Evolutionary conservation across 1,140 invertebrate genomes (phyloP), one percentile per base, ranked within the genome.

Genomic region (Eulimnadia texana): DNA sequence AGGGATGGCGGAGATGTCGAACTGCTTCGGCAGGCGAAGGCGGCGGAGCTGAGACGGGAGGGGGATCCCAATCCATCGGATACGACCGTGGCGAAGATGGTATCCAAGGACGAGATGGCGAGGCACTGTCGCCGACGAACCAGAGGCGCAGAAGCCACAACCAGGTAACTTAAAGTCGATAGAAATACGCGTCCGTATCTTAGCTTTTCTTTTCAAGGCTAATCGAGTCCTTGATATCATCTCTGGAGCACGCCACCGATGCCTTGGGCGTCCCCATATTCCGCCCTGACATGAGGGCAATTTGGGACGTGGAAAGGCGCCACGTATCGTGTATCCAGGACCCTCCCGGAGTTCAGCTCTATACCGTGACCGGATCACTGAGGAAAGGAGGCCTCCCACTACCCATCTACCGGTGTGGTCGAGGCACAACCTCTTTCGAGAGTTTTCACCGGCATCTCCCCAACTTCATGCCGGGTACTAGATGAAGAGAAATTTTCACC

Each of bases 221-320:
- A n/a, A 47, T 47, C n/a, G 42, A 47, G n/a, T 11, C 11, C n/a
- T n/a, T 47, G 11, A 47, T 47, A 11, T n/a, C 11, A 11, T 47
- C 1, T 47, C 42, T 47, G n/a, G n/a, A 22, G 28, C 9, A n/a
- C 13, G n/a, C 56, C 9, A 58, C 56, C 16, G 56, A 58, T 29
- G 6, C 28, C 28, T 29, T 58, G 23, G 56, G 56, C 42, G 56
- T 58, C 9, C 56, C 56, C 2, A 13, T 58, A n/a, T 29, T 58
- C 3, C 16, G 24, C 23, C 22, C 3, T 11, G 56, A 58, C 3
- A 29, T 24, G 3, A 11, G 16, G 56, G 3, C 10, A 16, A 58
- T 58, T 49, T 58, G 56, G 56, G 42, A 23, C 23, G 9, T 10
- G 3, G 1, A 58, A 10, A 2, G 11, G 19, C 28, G 19, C 16